phyloP scores from a whole-genome alignment of 2,113 vertebrate genomes.

The Pteronura brasiliensis region DNA sequence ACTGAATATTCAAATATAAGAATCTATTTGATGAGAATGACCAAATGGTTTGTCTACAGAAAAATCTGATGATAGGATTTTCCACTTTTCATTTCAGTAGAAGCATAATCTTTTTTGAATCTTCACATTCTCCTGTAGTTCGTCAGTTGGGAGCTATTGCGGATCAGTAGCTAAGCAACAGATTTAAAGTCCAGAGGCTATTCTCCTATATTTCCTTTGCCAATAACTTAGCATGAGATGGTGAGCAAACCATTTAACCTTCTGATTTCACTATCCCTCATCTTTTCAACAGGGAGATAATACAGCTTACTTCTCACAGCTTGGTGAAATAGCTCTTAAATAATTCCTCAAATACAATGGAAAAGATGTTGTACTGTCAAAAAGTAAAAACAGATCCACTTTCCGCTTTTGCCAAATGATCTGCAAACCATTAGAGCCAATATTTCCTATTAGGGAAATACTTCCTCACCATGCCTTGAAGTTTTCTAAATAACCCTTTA shows the following conservation, averaged over 20 bases:
- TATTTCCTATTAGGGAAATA: not conserved
- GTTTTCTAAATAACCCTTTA: not conserved
- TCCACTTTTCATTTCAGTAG: slow-evolving; percentile 41
- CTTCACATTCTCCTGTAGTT: slow-evolving; percentile 55
- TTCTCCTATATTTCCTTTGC: slow-evolving; percentile 60
- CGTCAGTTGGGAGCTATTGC: slow-evolving; percentile 58
- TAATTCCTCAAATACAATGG: slow-evolving; percentile 17
- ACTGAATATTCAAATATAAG: not conserved
- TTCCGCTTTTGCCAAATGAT: not conserved
- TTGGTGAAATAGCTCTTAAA: slow-evolving; percentile 44
- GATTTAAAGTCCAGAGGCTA: slow-evolving; percentile 64
- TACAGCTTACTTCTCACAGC: slow-evolving; percentile 53
- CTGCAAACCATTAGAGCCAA: not conserved
- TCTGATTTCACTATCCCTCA: slow-evolving; percentile 45
- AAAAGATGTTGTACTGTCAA: not conserved
- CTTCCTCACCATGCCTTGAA: not conserved
- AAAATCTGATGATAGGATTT: slow-evolving; percentile 15
- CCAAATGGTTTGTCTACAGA: not conserved
- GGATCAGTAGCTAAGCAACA: slow-evolving; percentile 74
- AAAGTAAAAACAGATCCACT: not conserved
- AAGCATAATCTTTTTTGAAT: slow-evolving; percentile 50
- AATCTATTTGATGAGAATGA: not conserved
- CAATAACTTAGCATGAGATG: slow-evolving; percentile 56
- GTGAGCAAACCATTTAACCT: slow-evolving; percentile 71
- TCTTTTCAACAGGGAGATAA: slow-evolving; percentile 66